A percentile compares a stretch with the other conserved stretches of the same genome.
phyloP scores from a whole-genome alignment of 2,113 vertebrate genomes.

The Lampris incognitus region DNA sequence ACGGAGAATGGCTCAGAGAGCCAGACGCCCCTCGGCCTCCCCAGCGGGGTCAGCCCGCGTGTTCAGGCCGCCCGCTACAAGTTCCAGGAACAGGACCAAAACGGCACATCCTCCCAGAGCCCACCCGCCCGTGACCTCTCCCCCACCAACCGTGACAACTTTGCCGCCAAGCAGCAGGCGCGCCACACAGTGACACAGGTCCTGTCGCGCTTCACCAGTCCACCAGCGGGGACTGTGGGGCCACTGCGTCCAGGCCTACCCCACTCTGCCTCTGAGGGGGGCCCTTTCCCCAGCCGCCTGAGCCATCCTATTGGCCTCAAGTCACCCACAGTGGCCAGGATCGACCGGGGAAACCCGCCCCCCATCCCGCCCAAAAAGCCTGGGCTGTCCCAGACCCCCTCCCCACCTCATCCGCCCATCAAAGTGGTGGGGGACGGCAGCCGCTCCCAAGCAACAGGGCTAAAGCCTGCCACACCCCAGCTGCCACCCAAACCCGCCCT shows the following conservation, averaged over 20 bases:
- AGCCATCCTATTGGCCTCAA: conserved; percentile 87
- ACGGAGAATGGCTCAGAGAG: conserved; percentile 88
- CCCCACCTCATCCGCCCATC: conserved; percentile 92
- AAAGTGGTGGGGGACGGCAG: conserved; percentile 89
- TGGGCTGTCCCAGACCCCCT: conserved; percentile 96
- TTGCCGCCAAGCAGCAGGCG: conserved; percentile 94
- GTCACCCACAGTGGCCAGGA: conserved; percentile 89
- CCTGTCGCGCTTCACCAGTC: conserved; percentile 94
- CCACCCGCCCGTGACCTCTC: conserved; percentile 93
- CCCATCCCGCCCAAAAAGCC: conserved; percentile 99
- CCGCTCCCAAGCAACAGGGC: conserved; percentile 85
- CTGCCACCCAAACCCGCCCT: conserved; percentile 97
- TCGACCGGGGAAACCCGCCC: conserved; percentile 97
- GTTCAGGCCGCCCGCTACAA: conserved; percentile 95
- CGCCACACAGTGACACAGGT: conserved; percentile 97
- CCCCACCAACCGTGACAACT: conserved; percentile 93
- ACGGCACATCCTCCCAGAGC: conserved; percentile 91
- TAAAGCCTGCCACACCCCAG: conserved; percentile 93
- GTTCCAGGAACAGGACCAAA: conserved; percentile 99
- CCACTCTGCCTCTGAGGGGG: conserved; percentile 84
- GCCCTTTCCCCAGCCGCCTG: conserved; percentile 83
- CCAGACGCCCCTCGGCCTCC: conserved; percentile 74
- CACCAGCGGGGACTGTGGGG: conserved; percentile 79
- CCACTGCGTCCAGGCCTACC: conserved; percentile 81
- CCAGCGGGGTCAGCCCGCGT: conserved; percentile 89